Evolutionary conservation across 2,888 invertebrate species (phyloP).

Genomic region (Epirrhoe alternata): DNA sequence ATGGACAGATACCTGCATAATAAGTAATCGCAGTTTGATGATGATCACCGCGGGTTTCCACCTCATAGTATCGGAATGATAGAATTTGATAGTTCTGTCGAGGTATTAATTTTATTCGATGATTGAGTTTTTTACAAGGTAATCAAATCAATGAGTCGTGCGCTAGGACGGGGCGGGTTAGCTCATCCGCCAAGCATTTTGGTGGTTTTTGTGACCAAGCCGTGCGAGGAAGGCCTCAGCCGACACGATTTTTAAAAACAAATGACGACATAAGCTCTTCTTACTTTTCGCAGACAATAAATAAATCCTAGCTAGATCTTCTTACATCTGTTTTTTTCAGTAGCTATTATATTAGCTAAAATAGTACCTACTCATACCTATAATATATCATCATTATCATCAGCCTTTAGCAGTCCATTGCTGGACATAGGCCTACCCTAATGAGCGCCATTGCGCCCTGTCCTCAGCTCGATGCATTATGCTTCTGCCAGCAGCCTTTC

Average conservation of each 20-base stretch:
- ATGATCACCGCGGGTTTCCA: slow-evolving; percentile 33
- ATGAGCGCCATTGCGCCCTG: no score
- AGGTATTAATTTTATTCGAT: slow-evolving; percentile 75
- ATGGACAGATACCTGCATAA: background rate
- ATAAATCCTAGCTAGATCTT: slow-evolving; percentile 20
- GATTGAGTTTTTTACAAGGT: slow-evolving; percentile 80
- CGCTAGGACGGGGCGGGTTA: slow-evolving; percentile 78
- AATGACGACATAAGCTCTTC: slow-evolving; percentile 71
- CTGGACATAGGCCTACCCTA: no score
- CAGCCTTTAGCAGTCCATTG: no score
- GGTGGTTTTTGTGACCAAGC: slow-evolving; percentile 79
- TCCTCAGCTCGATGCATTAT: no score
- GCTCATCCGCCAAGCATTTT: slow-evolving; percentile 82
- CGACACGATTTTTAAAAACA: slow-evolving; percentile 74
- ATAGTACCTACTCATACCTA: no score
- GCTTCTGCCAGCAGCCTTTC: no score
- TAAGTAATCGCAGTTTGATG: slow-evolving; percentile 5
- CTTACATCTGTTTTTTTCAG: slow-evolving; percentile 13
- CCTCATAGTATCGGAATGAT: slow-evolving; percentile 47
- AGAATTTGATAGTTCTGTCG: slow-evolving; percentile 64
- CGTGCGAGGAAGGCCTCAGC: slow-evolving; percentile 75
- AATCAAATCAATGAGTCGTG: slow-evolving; percentile 83
- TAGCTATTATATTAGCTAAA: no score
- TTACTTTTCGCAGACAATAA: slow-evolving; percentile 45
- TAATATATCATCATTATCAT: no score